Base-by-base conservation (phyloP, 2,797 vertebrate genomes). In the Enteromius fasciolatus region DNA sequence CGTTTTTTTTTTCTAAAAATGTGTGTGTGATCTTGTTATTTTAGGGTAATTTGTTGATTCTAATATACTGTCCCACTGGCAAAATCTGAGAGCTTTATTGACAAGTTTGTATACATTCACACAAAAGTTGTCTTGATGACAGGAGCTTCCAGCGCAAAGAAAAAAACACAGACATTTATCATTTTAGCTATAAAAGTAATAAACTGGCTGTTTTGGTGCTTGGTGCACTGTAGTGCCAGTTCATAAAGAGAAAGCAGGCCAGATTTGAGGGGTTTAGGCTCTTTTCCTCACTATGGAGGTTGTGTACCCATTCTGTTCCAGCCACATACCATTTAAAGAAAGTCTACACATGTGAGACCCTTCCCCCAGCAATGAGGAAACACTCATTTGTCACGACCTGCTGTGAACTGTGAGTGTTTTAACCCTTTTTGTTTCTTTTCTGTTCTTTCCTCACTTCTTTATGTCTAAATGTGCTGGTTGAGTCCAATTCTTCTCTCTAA, bases 381-480 rank as follows among this genome's bases (percentile, higher is more conserved):
- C 57, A 66, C n/a, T 25, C 4, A 28, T 72, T 73, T 48, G 76
- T 80, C 31, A 54, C 18, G 33, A 39, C 28, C 11, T 76, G 50
- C 31, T 70, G 81, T 48, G 81, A 86, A 80, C 39, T 59, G 61
- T 25, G 50, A 5, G 54, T 1, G 46, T 69, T 39, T 84, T 78
- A 59, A 68, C 4, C 8, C 0, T 84, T 81, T 86, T 63, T 82
- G 57, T 23, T 18, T 31, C 1, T 50, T n/a, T 67, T 28, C 25
- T 46, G 46, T 61, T 10, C 39, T 12, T 28, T 46, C 57, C 41
- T 48, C 1, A 0, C 33, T 41, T 68, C 36, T 68, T 50, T 52
- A 41, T 73, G 28, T 74, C 44, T 31, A 8, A 79, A 41, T 70
- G 36, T 36, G 20, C 11, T n/a, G 15, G 3, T 20, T 63, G 20